Base-by-base conservation (phyloP, 1,140 invertebrate species). In the Zaprionus davidi region DNA sequence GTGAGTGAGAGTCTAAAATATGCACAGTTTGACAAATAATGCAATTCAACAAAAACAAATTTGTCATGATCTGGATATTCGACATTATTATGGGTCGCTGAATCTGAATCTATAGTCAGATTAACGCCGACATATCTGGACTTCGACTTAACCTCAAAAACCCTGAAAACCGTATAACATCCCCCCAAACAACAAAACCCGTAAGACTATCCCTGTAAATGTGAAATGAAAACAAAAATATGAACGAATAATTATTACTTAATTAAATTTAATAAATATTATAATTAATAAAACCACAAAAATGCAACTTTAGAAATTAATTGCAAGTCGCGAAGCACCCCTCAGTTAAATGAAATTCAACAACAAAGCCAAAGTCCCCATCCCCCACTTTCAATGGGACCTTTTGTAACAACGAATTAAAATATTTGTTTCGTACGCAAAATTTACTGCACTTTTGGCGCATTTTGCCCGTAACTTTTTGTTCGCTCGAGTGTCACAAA, bases 241-340 rank as follows among this genome's bases (percentile, higher is more conserved):
- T 46, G 38, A 44, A 2, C n/a, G 6, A n/a, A 6, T 7, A 44
- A 7, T 44, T 44, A 44, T 44, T 15, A n/a, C 4, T 17, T 44
- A 44, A 44, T 7, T 44, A 44, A 44, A 44, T 17, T 46, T n/a
- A 46, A 17, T 46, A 51, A 51, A 51, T 51, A 20, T 22, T 5
- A 13, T 20, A 90, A 85, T 75, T 87, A 75, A 70, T 72, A 81
- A 64, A 76, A 64, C 78, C 86, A 77, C 79, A 82, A 90, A 85
- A 90, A 82, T 90, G 80, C 80, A 77, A 79, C 71, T 78, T 64
- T 72, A 60, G 70, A 85, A 90, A 90, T 82, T 85, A 88, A 90
- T 88, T 88, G 85, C 78, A 81, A 56, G 63, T 71, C 75, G 55
- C 58, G 24, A 20, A 73, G 80, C 73, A 11, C 13, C 49, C 24